Evolutionary conservation across 64 coral and sea anemone species (phyloP), one percentile per base, ranked within the genome.

Genomic region (Pocillopora damicornis): DNA sequence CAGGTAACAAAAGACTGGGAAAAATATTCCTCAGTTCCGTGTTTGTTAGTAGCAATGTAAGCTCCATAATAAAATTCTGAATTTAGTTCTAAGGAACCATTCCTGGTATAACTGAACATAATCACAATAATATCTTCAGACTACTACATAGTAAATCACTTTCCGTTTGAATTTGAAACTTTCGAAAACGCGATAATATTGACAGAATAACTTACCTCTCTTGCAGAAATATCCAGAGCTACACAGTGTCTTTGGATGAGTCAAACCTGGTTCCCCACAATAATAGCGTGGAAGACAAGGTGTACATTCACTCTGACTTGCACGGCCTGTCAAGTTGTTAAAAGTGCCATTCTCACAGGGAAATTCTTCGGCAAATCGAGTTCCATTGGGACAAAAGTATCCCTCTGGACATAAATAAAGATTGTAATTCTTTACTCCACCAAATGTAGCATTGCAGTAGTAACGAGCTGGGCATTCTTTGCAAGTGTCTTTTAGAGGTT

Each of bases 301-400:
- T 64, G 76, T 90, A 62, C 97, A 99, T 63, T 99, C 89, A 76
- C 80, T 88, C 76, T 90, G 93, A 86, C 86, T 95, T 37, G 88
- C 88, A 51, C 86, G 88, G 51, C 97, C 90, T 18, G 83, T 77
- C 22, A 79, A 80, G 78, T 93, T 95, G 59, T 89, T 99, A 69
- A 95, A 99, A 15, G 97, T 99, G 12, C 97, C 97, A 81, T 89
- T 89, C 59, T 81, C 67, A 86, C 97, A 99, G 22, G 93, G 93
- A 30, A 90, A 88, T 59, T 95, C 83, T 58, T 95, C 91, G 14
- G 93, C 87, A 91, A 74, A 95, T 58, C 82, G 77, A 9, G 97
- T 99, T 15, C 88, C 88, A 81, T 93, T 99, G 11, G 97, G 97
- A 59, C 97, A 99, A 81, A 85, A 99, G 60, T 90, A 99, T 1